Conservation (phyloP, 2,888 invertebrate genomes). For the Drosophila lutescens region DNA sequence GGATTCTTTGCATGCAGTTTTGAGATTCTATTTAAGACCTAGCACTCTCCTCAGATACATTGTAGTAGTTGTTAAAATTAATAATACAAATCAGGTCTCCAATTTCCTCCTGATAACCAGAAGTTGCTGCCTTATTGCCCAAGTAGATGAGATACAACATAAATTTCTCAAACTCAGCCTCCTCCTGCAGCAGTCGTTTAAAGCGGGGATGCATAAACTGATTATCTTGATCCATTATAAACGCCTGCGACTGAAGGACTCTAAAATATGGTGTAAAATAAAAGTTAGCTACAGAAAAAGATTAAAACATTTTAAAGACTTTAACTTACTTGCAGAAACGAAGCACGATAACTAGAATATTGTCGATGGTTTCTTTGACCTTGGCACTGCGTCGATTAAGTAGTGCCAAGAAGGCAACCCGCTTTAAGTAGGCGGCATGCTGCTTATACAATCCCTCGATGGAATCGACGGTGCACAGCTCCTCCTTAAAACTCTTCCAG, state of each 20-base stretch:
- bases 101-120: constrained; percentile 84
- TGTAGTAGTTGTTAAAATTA: constrained; percentile 83
- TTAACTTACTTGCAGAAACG: constrained; percentile 84
- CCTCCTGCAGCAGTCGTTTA: constrained; percentile 80
- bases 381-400: constrained; percentile 89
- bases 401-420: constrained; percentile 90
- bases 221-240: constrained; percentile 64
- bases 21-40: background rate
- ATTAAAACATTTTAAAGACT: no score
- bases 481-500: constrained; percentile 90
- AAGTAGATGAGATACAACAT: constrained; percentile 83
- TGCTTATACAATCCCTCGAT: constrained; percentile 90
- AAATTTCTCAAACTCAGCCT: constrained; percentile 82
- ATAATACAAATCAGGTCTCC: constrained; percentile 83
- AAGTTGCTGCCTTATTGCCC: constrained; percentile 83
- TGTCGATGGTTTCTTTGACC: constrained; percentile 88
- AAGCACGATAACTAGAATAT: constrained; percentile 89
- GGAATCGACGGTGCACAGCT: constrained; percentile 87
- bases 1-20: background rate
- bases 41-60: constrained; percentile 31
- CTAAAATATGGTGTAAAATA: constrained; percentile 50
- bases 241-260: constrained; percentile 80
- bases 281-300: background rate
- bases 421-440: constrained; percentile 90
- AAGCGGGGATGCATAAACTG: constrained; percentile 82